Evolutionary conservation across 2,888 invertebrate species (phyloP), one percentile per base, ranked within the genome.

Genomic region (Nomada flava): DNA sequence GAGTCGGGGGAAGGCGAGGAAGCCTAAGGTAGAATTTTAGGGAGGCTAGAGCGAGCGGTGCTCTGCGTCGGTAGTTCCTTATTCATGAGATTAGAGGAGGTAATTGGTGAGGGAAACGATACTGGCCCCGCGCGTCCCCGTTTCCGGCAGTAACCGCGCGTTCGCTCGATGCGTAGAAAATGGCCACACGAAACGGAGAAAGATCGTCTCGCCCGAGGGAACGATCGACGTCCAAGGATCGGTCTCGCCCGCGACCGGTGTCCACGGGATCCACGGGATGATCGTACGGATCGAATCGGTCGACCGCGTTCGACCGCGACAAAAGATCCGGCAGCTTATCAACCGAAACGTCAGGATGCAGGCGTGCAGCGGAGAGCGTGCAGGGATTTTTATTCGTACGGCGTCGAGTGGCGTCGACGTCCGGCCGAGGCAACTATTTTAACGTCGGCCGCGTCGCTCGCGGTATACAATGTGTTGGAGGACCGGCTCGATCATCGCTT

Each of bases 401-500:
- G 72, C 75, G 80, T 82, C 76, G 71, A 72, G 78, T 81, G 81
- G 80, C 76, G 83, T 83, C 73, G 73, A 83, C 72, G 77, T 81
- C 83, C 81, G 76, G 77, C 76, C 68, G 82, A 72, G 81, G 80
- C 76, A 81, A 83, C 83, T 81, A 81, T 83, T 83, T 81, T 68
- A 83, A 81, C 82, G 81, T 82, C 82, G 80, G 64, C 55, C 80
- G 76, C 76, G 72, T 79, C 72, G 76, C 68, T 68, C 76, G 80
- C 80, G 81, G 81, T 69, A 77, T 82, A 80, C 77, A 77, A 75
- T 64, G 71, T 78, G 72, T 71, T 68, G 67, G 84, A 83, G 83
- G 86, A 82, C 76, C 81, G 85, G 76, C 79, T 80, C 86, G 87
- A 88, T 88, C 86, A 83, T 84, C 83, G 85, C 82, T 86, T 86